Percentiles rank a stretch among this genome's conserved stretches.
phyloP scores from a whole-genome alignment of 2,113 vertebrate genomes.

The Myocastor coypus region DNA sequence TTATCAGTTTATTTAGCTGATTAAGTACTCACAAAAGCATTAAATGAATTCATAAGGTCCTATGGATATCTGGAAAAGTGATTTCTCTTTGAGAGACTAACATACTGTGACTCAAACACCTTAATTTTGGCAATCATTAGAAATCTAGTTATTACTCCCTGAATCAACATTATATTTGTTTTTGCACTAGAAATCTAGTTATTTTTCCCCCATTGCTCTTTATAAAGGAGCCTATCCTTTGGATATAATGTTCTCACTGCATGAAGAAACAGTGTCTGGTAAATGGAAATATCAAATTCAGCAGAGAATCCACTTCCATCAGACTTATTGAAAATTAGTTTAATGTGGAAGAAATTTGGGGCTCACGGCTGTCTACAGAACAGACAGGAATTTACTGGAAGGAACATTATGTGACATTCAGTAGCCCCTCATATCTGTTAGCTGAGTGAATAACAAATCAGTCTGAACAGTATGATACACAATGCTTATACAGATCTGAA shows the following conservation, averaged over 20 bases:
- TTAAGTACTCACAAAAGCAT: background rate
- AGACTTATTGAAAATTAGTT: slow-evolving; percentile 35
- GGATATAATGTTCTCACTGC: slow-evolving; percentile 20
- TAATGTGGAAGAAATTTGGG: slow-evolving; percentile 26
- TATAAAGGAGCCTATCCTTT: background rate
- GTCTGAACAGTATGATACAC: background rate
- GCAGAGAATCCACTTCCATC: background rate
- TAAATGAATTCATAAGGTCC: background rate
- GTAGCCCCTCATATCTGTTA: background rate
- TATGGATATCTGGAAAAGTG: background rate
- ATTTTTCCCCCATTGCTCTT: background rate
- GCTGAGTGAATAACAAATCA: background rate
- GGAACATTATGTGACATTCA: background rate
- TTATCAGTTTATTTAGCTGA: slow-evolving; percentile 14
- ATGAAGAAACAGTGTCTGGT: slow-evolving; percentile 33
- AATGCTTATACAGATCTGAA: background rate
- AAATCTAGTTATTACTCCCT: background rate
- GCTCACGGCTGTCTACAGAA: slow-evolving; percentile 23
- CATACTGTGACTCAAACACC: background rate
- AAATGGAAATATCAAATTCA: slow-evolving; percentile 50
- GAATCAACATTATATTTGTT: background rate
- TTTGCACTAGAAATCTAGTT: background rate
- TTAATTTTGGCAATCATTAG: slow-evolving; percentile 31
- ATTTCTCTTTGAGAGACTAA: slow-evolving; percentile 36
- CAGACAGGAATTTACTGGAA: background rate